Conservation (phyloP, 2,888 invertebrate species). For the Linnaemya tessellans region DNA sequence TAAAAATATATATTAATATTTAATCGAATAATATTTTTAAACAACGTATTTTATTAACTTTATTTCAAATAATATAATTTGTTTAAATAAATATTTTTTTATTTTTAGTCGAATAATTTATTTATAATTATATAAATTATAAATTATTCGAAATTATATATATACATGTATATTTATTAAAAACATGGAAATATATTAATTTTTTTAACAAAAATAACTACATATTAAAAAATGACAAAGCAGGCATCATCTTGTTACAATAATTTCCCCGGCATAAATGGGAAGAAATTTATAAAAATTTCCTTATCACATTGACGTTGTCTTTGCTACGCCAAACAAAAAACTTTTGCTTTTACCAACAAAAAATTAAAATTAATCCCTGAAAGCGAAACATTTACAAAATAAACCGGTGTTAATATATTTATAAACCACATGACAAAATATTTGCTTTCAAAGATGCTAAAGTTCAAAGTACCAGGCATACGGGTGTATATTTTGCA, state of each 20-base stretch:
- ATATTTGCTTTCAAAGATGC: neutral
- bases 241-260: neutral
- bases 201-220: neutral
- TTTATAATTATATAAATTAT: too few relatives aligned
- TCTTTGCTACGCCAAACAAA: neutral
- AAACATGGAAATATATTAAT: too few relatives aligned
- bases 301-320: neutral
- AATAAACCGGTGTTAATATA: conserved; percentile 11
- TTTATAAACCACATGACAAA: conserved; percentile 23
- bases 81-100: too few relatives aligned
- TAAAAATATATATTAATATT: too few relatives aligned
- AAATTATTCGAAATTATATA: too few relatives aligned
- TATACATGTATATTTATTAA: too few relatives aligned
- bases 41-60: too few relatives aligned
- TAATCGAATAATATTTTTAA: too few relatives aligned
- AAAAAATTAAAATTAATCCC: conserved; percentile 8
- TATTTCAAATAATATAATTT: too few relatives aligned
- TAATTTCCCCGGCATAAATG: neutral
- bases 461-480: conserved; percentile 15
- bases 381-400: neutral
- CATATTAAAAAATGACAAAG: too few relatives aligned
- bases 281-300: neutral
- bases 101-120: too few relatives aligned
- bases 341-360: neutral
- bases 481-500: conserved; percentile 24